Conservation (phyloP, 2,888 invertebrate species). For the Orthonevra nobilis region DNA sequence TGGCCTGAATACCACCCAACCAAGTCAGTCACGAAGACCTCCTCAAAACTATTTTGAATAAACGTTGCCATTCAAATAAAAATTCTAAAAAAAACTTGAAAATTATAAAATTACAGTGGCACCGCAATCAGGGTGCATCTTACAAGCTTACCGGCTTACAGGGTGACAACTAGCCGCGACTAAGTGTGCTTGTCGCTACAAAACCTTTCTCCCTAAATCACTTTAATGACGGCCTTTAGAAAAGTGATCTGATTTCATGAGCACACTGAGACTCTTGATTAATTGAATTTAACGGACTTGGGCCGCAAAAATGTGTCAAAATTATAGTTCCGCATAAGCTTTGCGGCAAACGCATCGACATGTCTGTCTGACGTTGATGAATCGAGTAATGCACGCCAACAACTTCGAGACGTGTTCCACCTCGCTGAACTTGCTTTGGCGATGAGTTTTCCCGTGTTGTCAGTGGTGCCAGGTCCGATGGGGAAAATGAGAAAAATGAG, state of each 20-base stretch:
- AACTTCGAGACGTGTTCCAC: slow-evolving; percentile 36
- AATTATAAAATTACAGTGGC: slow-evolving; percentile 26
- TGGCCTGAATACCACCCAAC: slow-evolving; percentile 17
- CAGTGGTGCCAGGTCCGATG: slow-evolving; percentile 14
- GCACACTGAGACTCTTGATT: slow-evolving; percentile 1
- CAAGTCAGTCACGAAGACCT: neutral
- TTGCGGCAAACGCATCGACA: slow-evolving; percentile 20
- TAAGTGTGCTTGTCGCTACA: slow-evolving; percentile 8
- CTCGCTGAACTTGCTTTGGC: slow-evolving; percentile 37
- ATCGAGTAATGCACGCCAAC: slow-evolving; percentile 6
- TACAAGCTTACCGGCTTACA: too few species aligned
- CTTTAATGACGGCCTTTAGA: slow-evolving; percentile 39
- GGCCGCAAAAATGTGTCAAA: slow-evolving; percentile 33
- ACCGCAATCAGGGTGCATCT: slow-evolving; percentile 20
- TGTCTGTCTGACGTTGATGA: neutral
- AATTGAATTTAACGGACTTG: slow-evolving; percentile 53
- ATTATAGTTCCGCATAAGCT: slow-evolving; percentile 10
- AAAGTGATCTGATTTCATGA: slow-evolving; percentile 18
- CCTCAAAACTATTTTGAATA: slow-evolving; percentile 34
- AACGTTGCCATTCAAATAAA: slow-evolving; percentile 7
- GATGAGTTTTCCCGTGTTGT: slow-evolving; percentile 49
- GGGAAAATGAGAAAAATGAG: slow-evolving; percentile 24
- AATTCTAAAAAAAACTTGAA: slow-evolving; percentile 29
- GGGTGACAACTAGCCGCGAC: slow-evolving; percentile 41
- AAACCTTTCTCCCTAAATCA: neutral